Base-by-base conservation (phyloP, 1,140 invertebrate genomes). In the Lasaia peninsularis region DNA sequence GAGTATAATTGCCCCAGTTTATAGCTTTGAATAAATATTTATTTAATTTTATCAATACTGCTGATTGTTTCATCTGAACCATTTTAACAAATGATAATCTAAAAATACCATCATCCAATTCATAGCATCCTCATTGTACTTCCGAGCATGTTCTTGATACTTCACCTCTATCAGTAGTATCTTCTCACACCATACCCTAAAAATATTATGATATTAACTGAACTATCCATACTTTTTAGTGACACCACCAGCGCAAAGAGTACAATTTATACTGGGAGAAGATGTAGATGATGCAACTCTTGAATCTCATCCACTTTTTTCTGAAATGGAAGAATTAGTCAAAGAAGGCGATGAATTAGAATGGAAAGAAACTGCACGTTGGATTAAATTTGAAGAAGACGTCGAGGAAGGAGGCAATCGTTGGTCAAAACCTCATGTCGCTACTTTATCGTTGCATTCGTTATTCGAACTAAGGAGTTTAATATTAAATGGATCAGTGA, bases 281-380 rank as follows among this genome's bases (percentile, higher is more conserved):
- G 96, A 97, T 75, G 91, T 95, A 49, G 96, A 96, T 73, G 95
- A 98, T 87, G 95, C 93, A 31, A 94, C 92, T 24, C 93, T 95
- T 72, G 94, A 95, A 90, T 93, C 94, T 16, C 96, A 96, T 90
- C 96, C 96, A 1, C 88, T 97, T 10, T 99, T 99, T 90, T 98
- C 96, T 55, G 97, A 99, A 90, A 97, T 99, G 96, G 97, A 96
- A 72, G 97, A 98, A 78, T 92, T 99, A 60, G 93, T 96, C 53
- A 92, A 92, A 67, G 95, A 96, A 35, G 96, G 96, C 56, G 96
- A 96, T 56, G 95, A 97, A 68, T 93, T 96, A 82, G 95, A 98
- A 91, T 98, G 97, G 97, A 98, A 97, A 82, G 97, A 98, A 90
- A 98, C 97, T n/a, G 97, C 97, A 14, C 93, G 97, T 72, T 98